These are phyloP conservation scores for Natator depressus DNA, from an alignment of 2,113 vertebrate genomes.

Conservation along the genomic window DNA sequence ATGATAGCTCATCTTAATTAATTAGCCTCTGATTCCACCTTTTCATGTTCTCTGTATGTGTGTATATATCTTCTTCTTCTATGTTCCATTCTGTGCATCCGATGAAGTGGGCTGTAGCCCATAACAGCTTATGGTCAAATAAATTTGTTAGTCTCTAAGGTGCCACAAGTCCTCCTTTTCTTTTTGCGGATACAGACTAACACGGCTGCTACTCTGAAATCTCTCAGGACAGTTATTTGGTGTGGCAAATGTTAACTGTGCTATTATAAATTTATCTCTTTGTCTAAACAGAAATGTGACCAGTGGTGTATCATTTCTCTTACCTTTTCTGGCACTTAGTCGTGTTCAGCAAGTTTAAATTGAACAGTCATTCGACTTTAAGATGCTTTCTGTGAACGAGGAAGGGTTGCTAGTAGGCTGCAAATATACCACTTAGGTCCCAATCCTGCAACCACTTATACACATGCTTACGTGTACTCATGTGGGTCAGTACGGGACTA, in stretches of 20 bases:
- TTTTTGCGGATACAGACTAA: too few species aligned
- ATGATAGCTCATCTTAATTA: too few species aligned
- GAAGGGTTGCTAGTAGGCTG: background rate
- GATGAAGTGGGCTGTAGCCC: too few species aligned
- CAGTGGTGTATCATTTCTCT: background rate
- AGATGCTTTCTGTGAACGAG: background rate
- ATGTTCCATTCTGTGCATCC: too few species aligned
- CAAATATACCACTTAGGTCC: background rate
- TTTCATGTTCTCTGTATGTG: too few species aligned
- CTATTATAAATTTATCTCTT: background rate
- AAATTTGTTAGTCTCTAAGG: too few species aligned
- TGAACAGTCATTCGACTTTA: background rate
- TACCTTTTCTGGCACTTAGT: background rate
- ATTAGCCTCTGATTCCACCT: too few species aligned
- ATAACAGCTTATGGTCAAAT: too few species aligned
- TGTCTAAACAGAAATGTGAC: background rate
- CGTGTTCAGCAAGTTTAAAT: background rate
- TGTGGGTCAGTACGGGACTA: background rate
- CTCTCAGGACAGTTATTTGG: background rate
- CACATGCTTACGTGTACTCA: rapidly evolving
- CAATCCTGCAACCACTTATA: background rate
- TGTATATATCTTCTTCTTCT: too few species aligned
- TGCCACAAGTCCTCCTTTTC: too few species aligned
- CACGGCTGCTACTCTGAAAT: too few species aligned
- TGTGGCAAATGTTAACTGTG: background rate